Evolutionary conservation across 2,113 vertebrate species (phyloP).

Genomic region (Oreochromis niloticus): DNA sequence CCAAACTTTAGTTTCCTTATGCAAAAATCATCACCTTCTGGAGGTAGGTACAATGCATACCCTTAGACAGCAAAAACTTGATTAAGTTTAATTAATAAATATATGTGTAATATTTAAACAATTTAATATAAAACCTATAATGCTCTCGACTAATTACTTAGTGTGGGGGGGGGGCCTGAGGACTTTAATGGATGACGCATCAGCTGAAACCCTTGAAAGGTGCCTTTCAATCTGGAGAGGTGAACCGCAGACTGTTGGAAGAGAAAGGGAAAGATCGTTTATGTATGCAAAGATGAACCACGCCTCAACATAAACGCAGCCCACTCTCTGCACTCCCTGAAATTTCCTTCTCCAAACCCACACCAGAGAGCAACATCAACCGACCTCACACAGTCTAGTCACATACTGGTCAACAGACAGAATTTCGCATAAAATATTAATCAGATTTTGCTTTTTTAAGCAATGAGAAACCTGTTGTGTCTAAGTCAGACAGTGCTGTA

Average conservation of each 20-base stretch:
- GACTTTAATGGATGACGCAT: neutral
- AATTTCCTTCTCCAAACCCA: neutral
- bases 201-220: neutral
- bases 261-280: neutral
- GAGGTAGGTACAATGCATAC: neutral
- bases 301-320: neutral
- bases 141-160: fast-evolving
- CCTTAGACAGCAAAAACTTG: neutral
- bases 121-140: neutral
- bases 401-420: neutral
- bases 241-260: neutral
- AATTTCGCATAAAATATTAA: neutral
- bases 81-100: neutral
- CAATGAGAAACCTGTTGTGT: neutral
- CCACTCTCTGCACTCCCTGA: neutral
- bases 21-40: neutral
- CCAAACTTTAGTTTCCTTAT: neutral
- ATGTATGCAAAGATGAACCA: neutral
- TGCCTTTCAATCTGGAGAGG: neutral
- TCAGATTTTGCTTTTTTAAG: neutral
- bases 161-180: neutral
- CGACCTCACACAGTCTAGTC: neutral
- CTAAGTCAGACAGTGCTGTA: neutral
- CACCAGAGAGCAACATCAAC: neutral
- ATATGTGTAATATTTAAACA: neutral